Evolutionary conservation across 2,797 vertebrate species (phyloP).

Genomic region (Australoheros facetus): DNA sequence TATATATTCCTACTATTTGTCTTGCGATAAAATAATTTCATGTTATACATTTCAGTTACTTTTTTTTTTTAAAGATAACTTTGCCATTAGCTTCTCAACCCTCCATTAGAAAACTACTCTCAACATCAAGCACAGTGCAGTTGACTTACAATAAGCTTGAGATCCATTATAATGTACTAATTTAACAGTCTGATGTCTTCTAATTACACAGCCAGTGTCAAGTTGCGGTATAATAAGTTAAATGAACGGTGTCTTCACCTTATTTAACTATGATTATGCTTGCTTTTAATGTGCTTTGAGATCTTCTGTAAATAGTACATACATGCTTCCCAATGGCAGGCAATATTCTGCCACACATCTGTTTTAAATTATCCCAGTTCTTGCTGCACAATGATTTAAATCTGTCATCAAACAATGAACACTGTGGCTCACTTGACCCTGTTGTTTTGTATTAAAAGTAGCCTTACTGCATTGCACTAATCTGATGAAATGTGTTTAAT

Average conservation of each 20-base stretch:
- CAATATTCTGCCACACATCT: slow-evolving; percentile 42
- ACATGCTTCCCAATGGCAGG: slow-evolving; percentile 21
- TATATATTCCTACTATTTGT: not conserved
- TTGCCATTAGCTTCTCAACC: not conserved
- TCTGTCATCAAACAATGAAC: slow-evolving; percentile 42
- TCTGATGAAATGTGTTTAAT: slow-evolving; percentile 83
- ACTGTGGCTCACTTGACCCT: slow-evolving; percentile 62
- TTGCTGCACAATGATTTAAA: slow-evolving; percentile 44
- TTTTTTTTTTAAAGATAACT: not conserved
- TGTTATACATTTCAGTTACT: not conserved
- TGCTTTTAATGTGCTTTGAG: not conserved
- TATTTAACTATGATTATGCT: slow-evolving; percentile 13
- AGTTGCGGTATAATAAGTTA: not conserved
- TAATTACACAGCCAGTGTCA: slow-evolving; percentile 1
- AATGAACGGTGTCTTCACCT: slow-evolving; percentile 1
- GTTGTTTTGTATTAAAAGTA: slow-evolving; percentile 61
- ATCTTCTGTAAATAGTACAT: slow-evolving; percentile 5
- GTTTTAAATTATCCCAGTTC: slow-evolving; percentile 40
- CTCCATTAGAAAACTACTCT: not conserved
- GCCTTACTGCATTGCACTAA: slow-evolving; percentile 66
- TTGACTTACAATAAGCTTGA: not conserved
- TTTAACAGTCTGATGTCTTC: not conserved
- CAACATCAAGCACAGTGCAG: not conserved
- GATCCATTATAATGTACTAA: not conserved
- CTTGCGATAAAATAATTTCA: not conserved